These are phyloP conservation scores for Megaleporinus macrocephalus DNA, from an alignment of 2,113 vertebrate genomes.

Conservation along the genomic window DNA sequence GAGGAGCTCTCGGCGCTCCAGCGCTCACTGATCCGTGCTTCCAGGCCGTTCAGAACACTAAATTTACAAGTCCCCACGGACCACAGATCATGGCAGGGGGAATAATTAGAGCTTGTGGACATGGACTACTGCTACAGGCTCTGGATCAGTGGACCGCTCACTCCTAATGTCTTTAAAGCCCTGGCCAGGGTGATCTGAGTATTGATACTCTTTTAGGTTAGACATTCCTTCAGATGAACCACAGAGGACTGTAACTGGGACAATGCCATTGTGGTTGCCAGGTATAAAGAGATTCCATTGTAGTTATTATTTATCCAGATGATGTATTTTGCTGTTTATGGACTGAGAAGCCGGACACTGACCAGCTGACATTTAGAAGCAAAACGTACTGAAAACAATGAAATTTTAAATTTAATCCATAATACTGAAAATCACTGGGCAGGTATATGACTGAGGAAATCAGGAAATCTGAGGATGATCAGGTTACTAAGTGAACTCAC, in stretches of 20 bases:
- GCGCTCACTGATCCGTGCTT: conserved; percentile 42
- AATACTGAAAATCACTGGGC: too few relatives aligned
- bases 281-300: too few relatives aligned
- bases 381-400: too few relatives aligned
- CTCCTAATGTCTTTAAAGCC: conserved; percentile 5
- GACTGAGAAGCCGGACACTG: too few relatives aligned
- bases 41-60: conserved; percentile 30
- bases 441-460: too few relatives aligned
- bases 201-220: not conserved
- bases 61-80: conserved; percentile 38
- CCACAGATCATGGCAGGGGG: not conserved
- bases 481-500: too few relatives aligned
- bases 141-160: conserved; percentile 10
- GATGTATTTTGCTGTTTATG: too few relatives aligned
- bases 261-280: not conserved
- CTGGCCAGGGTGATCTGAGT: not conserved
- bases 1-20: conserved; percentile 16
- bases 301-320: too few relatives aligned
- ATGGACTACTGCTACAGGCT: not conserved
- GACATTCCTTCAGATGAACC: not conserved
- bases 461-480: too few relatives aligned
- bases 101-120: conserved; percentile 31
- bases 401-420: too few relatives aligned
- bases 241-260: not conserved
- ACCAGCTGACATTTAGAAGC: too few relatives aligned